Conservation (phyloP, 2,888 invertebrate genomes). For the Pollenia labialis region DNA sequence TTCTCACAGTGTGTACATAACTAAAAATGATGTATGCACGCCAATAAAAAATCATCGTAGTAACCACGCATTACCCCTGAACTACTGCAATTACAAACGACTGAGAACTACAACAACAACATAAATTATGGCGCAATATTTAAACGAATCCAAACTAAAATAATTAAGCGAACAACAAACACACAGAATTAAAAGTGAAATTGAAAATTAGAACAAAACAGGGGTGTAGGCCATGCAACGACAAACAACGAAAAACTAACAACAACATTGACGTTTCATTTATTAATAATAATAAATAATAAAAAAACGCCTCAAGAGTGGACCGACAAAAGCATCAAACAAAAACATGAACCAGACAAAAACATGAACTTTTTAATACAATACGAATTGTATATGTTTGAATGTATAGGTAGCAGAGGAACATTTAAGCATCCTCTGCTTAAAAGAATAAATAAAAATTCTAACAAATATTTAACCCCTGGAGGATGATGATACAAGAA, state of each 20-base stretch:
- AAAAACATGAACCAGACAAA: not conserved
- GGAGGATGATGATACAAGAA: not conserved
- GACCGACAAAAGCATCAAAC: slow-evolving; percentile 52
- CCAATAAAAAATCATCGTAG: not conserved
- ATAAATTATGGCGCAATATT: slow-evolving; percentile 46
- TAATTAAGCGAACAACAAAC: slow-evolving; percentile 20
- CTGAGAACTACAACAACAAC: slow-evolving; percentile 50
- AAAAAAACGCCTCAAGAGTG: slow-evolving; percentile 53
- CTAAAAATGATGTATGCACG: not conserved
- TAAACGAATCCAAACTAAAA: slow-evolving; percentile 38
- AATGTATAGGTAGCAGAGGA: not conserved
- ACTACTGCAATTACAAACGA: slow-evolving; percentile 57
- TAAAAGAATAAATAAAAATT: not conserved
- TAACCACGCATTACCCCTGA: slow-evolving; percentile 68
- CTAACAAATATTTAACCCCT: slow-evolving; percentile 35
- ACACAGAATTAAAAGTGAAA: slow-evolving; percentile 23
- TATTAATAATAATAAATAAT: slow-evolving; percentile 4
- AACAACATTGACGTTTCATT: slow-evolving; percentile 62
- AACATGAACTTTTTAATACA: too few relatives aligned
- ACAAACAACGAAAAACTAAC: slow-evolving; percentile 34
- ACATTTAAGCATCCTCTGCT: slow-evolving; percentile 28
- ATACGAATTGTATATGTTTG: too few relatives aligned
- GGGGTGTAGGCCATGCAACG: slow-evolving; percentile 48
- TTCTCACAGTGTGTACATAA: slow-evolving; percentile 14
- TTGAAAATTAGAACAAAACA: slow-evolving; percentile 44